Percentiles rank a stretch among this genome's conserved stretches.
Conservation (phyloP, 1,140 invertebrate genomes). For the Hyles vespertilio region DNA sequence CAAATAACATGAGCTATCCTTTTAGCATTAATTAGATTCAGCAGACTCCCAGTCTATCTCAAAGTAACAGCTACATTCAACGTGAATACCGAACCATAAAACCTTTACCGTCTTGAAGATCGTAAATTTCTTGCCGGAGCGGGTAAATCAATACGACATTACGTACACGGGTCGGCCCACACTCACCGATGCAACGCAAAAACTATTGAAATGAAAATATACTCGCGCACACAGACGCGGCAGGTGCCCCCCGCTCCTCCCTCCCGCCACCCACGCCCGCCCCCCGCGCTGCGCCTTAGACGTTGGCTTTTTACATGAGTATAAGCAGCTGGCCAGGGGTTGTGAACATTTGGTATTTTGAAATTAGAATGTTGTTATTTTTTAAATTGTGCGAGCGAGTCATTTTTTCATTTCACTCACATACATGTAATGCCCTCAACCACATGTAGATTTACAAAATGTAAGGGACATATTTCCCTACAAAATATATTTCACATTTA, state of each 20-base stretch:
- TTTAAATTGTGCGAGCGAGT: no score
- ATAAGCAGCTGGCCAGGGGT: slow-evolving; percentile 48
- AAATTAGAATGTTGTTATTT: no score
- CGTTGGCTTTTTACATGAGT: slow-evolving; percentile 70
- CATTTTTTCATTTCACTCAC: no score
- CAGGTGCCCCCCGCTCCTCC: slow-evolving; percentile 41
- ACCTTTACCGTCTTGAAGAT: slow-evolving; percentile 45
- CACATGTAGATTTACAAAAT: no score
- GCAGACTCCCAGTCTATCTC: background rate
- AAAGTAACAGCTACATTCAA: background rate
- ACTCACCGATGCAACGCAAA: slow-evolving; percentile 59
- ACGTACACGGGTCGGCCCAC: slow-evolving; percentile 55
- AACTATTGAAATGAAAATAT: slow-evolving; percentile 73
- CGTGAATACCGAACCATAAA: background rate
- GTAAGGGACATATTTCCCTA: no score
- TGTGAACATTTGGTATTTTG: slow-evolving; percentile 1
- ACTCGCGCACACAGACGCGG: slow-evolving; percentile 46
- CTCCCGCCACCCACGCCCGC: slow-evolving; percentile 26
- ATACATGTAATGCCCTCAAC: no score
- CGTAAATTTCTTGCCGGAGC: slow-evolving; percentile 55
- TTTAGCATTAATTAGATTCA: no score
- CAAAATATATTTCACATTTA: no score
- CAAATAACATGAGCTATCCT: no score
- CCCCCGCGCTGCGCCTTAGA: slow-evolving; percentile 56
- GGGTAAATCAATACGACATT: slow-evolving; percentile 69